Percentiles rank a stretch among this genome's conserved stretches.
These are phyloP conservation scores for Hydroisotoma schaefferi DNA, from an alignment of 2,888 invertebrate species.

Conservation along the genomic window DNA sequence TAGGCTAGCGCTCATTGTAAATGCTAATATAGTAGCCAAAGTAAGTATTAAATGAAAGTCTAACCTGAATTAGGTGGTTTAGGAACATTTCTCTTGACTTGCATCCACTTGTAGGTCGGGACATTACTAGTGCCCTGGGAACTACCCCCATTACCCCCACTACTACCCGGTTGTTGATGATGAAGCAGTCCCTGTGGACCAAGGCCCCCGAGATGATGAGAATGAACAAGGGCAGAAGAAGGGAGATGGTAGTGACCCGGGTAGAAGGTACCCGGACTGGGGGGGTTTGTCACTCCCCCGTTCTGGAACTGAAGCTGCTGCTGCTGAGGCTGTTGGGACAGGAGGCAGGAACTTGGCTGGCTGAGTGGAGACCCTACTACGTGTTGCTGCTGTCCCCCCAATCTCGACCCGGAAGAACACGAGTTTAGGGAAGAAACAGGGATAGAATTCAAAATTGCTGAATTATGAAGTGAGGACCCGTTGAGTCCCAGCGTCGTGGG, in stretches of 20 bases:
- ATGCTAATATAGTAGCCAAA: too few relatives aligned
- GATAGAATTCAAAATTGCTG: too few relatives aligned
- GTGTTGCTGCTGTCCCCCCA: too few relatives aligned
- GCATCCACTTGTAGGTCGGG: slow-evolving; percentile 99
- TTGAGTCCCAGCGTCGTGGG: background rate
- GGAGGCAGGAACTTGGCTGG: background rate
- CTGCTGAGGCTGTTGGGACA: slow-evolving; percentile 42
- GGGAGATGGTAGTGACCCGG: slow-evolving; percentile 42
- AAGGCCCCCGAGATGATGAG: slow-evolving; percentile 28
- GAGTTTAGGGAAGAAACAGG: background rate
- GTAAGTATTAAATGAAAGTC: too few relatives aligned
- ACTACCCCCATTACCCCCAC: slow-evolving; percentile 28
- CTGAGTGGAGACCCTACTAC: background rate
- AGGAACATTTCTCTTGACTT: slow-evolving; percentile 92
- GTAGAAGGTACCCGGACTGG: slow-evolving; percentile 54
- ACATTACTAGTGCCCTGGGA: slow-evolving; percentile 23
- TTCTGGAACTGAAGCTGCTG: slow-evolving; percentile 47
- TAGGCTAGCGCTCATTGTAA: too few relatives aligned
- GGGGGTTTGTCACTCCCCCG: slow-evolving; percentile 51
- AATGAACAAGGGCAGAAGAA: slow-evolving; percentile 47
- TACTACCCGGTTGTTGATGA: slow-evolving; percentile 6
- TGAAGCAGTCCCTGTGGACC: background rate
- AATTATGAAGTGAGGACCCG: too few relatives aligned
- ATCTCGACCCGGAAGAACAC: background rate
- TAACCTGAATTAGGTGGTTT: slow-evolving; percentile 67